Conservation (phyloP, 2,797 vertebrate genomes). For the Adrianichthys oophorus region DNA sequence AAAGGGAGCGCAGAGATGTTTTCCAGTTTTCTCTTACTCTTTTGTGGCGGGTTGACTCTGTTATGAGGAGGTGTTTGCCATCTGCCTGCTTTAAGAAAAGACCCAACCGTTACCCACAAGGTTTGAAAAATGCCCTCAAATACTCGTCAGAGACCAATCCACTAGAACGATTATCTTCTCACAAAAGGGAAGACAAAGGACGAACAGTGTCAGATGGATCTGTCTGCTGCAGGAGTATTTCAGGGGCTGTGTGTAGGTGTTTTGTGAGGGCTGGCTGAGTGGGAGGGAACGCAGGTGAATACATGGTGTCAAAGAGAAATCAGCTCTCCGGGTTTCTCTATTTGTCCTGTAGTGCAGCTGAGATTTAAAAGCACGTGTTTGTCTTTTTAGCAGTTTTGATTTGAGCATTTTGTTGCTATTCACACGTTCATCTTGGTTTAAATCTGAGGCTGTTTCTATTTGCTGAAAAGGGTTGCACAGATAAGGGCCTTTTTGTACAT, state of each 20-base stretch:
- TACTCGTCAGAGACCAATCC: slow-evolving; percentile 17
- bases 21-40: slow-evolving; percentile 43
- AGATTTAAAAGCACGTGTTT: slow-evolving; percentile 31
- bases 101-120: slow-evolving; percentile 32
- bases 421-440: slow-evolving; percentile 1
- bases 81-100: slow-evolving; percentile 38
- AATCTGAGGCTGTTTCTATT: slow-evolving; percentile 12
- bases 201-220: slow-evolving; percentile 59
- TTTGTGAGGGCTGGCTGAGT: slow-evolving; percentile 71
- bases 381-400: slow-evolving; percentile 21
- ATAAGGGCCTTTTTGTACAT: slow-evolving; percentile 6
- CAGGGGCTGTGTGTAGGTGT: slow-evolving; percentile 65
- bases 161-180: slow-evolving; percentile 32
- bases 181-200: slow-evolving; percentile 40
- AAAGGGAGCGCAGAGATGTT: slow-evolving; percentile 36
- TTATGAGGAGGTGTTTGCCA: slow-evolving; percentile 50
- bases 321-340: slow-evolving; percentile 54
- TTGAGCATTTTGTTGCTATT: slow-evolving; percentile 3
- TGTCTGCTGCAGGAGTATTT: slow-evolving; percentile 53
- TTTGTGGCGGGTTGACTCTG: slow-evolving; percentile 40
- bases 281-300: slow-evolving; percentile 73
- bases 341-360: slow-evolving; percentile 37
- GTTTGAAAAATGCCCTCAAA: slow-evolving; percentile 28
- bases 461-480: slow-evolving; percentile 37
- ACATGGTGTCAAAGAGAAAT: slow-evolving; percentile 59